These are phyloP conservation scores for Orthosia gracilis DNA, from an alignment of 2,888 invertebrate species.

Conservation along the genomic window DNA sequence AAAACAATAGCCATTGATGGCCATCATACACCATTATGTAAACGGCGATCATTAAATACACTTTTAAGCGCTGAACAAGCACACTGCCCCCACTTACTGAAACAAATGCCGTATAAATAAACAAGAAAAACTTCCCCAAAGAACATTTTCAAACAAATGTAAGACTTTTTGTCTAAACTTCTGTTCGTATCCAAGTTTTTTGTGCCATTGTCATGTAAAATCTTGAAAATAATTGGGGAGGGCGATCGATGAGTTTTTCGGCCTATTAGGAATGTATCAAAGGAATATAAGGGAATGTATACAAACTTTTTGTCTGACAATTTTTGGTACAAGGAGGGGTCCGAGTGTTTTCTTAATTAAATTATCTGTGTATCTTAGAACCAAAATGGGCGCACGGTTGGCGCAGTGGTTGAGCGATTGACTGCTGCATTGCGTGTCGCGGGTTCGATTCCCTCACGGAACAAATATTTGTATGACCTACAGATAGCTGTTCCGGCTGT, in stretches of 20 bases:
- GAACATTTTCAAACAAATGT: slow-evolving; percentile 40
- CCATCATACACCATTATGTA: slow-evolving; percentile 9
- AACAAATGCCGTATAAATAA: slow-evolving; percentile 40
- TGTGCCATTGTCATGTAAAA: slow-evolving; percentile 64
- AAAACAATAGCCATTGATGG: not conserved
- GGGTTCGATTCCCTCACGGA: too few relatives aligned
- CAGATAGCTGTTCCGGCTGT: too few relatives aligned
- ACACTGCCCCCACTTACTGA: not conserved
- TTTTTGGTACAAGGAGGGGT: slow-evolving; percentile 7
- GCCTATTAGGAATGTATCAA: slow-evolving; percentile 29
- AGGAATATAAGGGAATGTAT: slow-evolving; percentile 19
- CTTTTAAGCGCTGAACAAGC: slow-evolving; percentile 3
- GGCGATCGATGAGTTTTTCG: slow-evolving; percentile 60
- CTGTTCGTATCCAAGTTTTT: slow-evolving; percentile 51
- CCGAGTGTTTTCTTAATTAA: slow-evolving; percentile 33
- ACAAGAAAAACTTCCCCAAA: slow-evolving; percentile 44
- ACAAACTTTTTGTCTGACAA: slow-evolving; percentile 29
- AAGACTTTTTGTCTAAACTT: slow-evolving; percentile 44
- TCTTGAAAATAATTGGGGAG: slow-evolving; percentile 59
- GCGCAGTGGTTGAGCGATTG: too few relatives aligned
- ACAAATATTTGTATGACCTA: too few relatives aligned
- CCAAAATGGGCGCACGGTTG: too few relatives aligned
- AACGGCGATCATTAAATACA: not conserved
- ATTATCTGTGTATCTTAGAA: slow-evolving; percentile 1
- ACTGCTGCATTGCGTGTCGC: too few relatives aligned